Percentiles rank a stretch among this genome's conserved stretches.
Evolutionary conservation across 1,140 invertebrate genomes (phyloP).

Genomic region (Uloborus diversus): DNA sequence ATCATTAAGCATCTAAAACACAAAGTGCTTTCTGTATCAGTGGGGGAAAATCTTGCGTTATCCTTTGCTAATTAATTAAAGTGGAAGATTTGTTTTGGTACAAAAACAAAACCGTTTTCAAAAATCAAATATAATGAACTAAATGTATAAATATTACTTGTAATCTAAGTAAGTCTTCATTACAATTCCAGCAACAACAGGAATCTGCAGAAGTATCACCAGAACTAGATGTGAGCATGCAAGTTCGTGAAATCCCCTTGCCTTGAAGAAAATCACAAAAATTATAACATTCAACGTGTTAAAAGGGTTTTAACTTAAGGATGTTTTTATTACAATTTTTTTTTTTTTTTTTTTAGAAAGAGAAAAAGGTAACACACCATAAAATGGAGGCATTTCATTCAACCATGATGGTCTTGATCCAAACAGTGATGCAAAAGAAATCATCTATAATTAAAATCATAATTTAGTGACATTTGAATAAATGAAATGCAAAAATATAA

Average conservation of each 20-base stretch:
- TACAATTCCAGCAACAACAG: slow-evolving; percentile 51
- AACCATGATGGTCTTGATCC: slow-evolving; percentile 58
- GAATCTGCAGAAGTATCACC: too few relatives aligned
- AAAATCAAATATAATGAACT: too few relatives aligned
- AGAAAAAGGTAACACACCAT: slow-evolving; percentile 38
- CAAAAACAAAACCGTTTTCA: too few relatives aligned
- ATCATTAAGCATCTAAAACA: not conserved
- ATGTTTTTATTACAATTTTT: not conserved
- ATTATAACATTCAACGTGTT: not conserved
- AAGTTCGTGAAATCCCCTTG: slow-evolving; percentile 30
- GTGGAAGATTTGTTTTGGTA: too few relatives aligned
- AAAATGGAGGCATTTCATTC: slow-evolving; percentile 60
- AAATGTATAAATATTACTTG: too few relatives aligned
- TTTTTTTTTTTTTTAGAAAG: not conserved
- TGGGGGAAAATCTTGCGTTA: too few relatives aligned
- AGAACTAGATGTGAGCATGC: not conserved
- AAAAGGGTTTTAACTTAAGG: too few relatives aligned
- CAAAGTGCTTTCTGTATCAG: not conserved
- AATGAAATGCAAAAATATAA: not conserved
- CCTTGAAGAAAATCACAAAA: not conserved
- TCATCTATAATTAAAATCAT: not conserved
- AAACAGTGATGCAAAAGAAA: slow-evolving; percentile 51
- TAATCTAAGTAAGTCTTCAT: slow-evolving; percentile 45
- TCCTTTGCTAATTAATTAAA: too few relatives aligned
- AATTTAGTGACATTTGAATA: not conserved